These are phyloP conservation scores for Drosophila pruinosa DNA, from an alignment of 1,140 invertebrate genomes.

Conservation along the genomic window DNA sequence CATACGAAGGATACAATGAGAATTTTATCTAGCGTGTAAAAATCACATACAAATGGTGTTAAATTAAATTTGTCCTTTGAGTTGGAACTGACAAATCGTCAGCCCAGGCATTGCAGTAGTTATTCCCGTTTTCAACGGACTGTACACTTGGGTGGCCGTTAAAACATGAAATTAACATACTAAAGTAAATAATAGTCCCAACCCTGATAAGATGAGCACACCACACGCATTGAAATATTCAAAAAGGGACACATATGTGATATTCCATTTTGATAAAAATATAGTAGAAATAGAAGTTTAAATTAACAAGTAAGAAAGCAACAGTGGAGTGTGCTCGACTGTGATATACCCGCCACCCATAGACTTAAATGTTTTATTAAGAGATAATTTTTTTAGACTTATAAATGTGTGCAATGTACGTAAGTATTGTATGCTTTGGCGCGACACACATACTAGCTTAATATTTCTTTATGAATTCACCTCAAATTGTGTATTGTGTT, in stretches of 20 bases:
- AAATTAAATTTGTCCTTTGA: slow-evolving; percentile 82
- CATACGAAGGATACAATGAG: slow-evolving; percentile 12
- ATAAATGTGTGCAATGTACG: no score
- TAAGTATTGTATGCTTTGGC: no score
- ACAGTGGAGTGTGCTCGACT: no score
- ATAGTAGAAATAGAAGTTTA: slow-evolving; percentile 35
- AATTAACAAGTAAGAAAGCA: no score
- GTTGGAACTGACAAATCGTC: slow-evolving; percentile 80
- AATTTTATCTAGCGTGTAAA: slow-evolving; percentile 74
- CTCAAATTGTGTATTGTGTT: no score
- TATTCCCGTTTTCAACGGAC: no score
- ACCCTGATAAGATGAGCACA: neutral
- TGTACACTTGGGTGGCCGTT: slow-evolving; percentile 31
- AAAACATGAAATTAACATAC: slow-evolving; percentile 73
- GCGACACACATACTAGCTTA: no score
- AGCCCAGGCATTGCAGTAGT: slow-evolving; percentile 22
- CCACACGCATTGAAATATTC: no score
- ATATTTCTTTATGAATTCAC: no score
- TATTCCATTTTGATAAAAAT: slow-evolving; percentile 12
- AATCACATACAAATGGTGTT: slow-evolving; percentile 75
- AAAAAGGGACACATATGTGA: slow-evolving; percentile 15
- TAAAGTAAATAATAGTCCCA: slow-evolving; percentile 54
- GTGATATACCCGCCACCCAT: no score
- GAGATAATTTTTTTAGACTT: no score
- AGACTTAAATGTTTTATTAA: no score